Percentiles rank a stretch among this genome's conserved stretches.
Conservation (phyloP, 2,888 invertebrate genomes). For the Orthosia incerta region DNA sequence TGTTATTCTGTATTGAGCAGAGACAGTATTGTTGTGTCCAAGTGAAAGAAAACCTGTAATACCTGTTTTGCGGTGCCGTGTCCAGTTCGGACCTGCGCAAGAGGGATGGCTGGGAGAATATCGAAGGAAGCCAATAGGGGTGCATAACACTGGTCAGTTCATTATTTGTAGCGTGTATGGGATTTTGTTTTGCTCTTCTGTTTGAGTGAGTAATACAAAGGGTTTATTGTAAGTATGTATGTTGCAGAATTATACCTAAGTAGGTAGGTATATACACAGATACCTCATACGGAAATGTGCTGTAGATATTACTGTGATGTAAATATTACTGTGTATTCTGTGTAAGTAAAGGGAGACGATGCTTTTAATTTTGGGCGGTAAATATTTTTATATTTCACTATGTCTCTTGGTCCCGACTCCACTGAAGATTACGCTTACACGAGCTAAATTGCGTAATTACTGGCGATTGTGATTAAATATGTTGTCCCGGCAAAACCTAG, state of each 20-base stretch:
- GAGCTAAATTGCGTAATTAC: no score
- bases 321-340: not conserved
- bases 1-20: constrained; percentile 33
- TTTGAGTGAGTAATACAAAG: not conserved
- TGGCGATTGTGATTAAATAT: no score
- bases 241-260: not conserved
- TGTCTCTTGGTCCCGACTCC: no score
- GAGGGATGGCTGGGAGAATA: constrained; percentile 33
- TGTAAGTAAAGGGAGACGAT: not conserved
- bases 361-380: not conserved
- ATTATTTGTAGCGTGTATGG: not conserved
- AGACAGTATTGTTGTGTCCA: constrained; percentile 25
- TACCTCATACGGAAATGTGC: not conserved
- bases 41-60: constrained; percentile 60
- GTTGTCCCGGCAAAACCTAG: no score
- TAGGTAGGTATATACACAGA: not conserved
- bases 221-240: not conserved
- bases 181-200: constrained; percentile 7
- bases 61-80: constrained; percentile 53
- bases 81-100: constrained; percentile 27
- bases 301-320: not conserved
- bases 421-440: no score
- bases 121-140: constrained; percentile 41
- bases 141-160: not conserved
- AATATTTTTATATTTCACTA: not conserved